Conservation (phyloP, 2,113 vertebrate genomes). For the Protobothrops mucrosquamatus region DNA sequence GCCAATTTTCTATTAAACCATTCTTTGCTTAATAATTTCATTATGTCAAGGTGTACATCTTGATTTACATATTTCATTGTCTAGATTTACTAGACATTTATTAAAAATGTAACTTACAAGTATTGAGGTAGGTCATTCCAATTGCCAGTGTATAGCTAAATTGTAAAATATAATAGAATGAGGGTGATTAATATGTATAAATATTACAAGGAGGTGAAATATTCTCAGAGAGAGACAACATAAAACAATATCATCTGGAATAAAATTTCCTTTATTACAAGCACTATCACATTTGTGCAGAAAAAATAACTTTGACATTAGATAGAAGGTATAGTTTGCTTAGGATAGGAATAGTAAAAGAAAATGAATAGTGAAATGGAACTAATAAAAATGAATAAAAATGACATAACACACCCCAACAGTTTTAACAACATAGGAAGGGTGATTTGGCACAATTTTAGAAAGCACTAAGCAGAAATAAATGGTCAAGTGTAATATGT, state of each 20-base stretch:
- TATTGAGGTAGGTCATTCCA: neutral
- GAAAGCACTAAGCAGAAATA: neutral
- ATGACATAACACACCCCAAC: neutral
- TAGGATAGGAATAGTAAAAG: neutral
- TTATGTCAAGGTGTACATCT: neutral
- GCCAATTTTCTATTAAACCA: neutral
- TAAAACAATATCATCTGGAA: neutral
- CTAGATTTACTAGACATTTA: neutral
- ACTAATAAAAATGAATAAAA: neutral
- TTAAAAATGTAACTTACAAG: neutral
- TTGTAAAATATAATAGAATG: neutral
- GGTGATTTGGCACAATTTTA: neutral
- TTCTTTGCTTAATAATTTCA: neutral
- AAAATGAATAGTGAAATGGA: neutral
- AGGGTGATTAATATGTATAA: neutral
- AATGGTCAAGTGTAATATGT: neutral
- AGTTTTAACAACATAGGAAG: neutral
- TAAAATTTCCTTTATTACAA: neutral
- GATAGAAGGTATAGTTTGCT: neutral
- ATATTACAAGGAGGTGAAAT: neutral
- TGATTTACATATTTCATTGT: neutral
- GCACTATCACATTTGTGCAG: neutral
- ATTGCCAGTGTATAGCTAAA: neutral
- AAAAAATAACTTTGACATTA: neutral
- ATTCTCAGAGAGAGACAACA: neutral